These are phyloP conservation scores for Eupithecia abbreviata DNA, from an alignment of 2,888 invertebrate genomes.

Conservation along the genomic window DNA sequence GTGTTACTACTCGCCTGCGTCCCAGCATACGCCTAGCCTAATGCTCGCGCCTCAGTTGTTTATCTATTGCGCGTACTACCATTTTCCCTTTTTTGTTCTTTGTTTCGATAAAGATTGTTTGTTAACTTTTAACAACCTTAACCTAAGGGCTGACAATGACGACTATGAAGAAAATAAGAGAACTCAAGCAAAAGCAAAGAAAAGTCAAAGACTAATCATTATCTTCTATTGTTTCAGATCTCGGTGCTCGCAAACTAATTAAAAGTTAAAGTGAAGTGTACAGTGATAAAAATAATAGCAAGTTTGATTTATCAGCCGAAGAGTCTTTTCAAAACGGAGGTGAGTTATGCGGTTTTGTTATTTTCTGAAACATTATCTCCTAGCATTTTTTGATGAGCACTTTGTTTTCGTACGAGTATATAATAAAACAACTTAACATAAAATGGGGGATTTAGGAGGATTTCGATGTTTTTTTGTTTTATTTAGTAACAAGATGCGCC, in stretches of 20 bases:
- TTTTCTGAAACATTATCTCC: not conserved
- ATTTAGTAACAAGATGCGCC: not conserved
- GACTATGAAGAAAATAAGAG: too few species aligned
- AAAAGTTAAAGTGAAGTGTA: constrained; percentile 34
- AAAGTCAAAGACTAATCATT: not conserved
- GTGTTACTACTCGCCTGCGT: too few species aligned
- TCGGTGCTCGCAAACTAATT: constrained; percentile 25
- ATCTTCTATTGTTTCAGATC: constrained; percentile 32
- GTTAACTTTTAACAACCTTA: too few species aligned
- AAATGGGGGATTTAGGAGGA: too few species aligned
- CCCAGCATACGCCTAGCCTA: too few species aligned
- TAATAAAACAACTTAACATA: too few species aligned
- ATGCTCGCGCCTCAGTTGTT: too few species aligned
- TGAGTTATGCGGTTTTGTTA: constrained; percentile 17
- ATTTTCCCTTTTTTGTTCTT: too few species aligned
- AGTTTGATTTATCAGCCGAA: constrained; percentile 30
- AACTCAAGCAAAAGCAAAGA: not conserved
- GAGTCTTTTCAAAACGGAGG: constrained; percentile 34
- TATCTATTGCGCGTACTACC: too few species aligned
- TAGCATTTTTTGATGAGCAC: not conserved
- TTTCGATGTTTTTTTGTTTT: not conserved
- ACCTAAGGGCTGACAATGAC: too few species aligned
- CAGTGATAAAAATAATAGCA: constrained; percentile 32
- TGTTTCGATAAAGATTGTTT: too few species aligned
- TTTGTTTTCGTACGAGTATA: not conserved